These are phyloP conservation scores for Todiramphus saurophagus DNA, from an alignment of 2,113 vertebrate genomes.

Conservation along the genomic window DNA sequence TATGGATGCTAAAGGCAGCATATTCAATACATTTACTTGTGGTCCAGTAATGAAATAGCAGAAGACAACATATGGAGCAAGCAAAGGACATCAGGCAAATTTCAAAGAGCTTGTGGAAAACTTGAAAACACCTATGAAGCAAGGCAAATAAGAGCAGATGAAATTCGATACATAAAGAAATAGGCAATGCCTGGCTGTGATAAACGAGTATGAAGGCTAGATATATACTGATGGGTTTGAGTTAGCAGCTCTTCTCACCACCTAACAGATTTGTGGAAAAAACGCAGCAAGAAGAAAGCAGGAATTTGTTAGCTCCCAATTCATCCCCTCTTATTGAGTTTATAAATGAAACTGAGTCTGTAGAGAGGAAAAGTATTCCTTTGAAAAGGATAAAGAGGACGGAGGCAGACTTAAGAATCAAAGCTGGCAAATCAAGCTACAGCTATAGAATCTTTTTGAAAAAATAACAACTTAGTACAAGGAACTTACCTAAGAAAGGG, in stretches of 20 bases:
- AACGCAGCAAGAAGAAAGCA: background rate
- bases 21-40: background rate
- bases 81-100: background rate
- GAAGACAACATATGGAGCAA: background rate
- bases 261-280: background rate
- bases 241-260: background rate
- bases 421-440: background rate
- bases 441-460: background rate
- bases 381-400: conserved; percentile 19
- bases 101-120: background rate
- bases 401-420: conserved; percentile 7
- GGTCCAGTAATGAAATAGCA: background rate
- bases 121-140: background rate
- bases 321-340: background rate
- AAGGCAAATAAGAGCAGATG: background rate
- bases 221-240: background rate
- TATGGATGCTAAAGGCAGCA: background rate
- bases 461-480: background rate
- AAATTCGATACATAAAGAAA: background rate
- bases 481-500: background rate
- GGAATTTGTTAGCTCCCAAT: background rate
- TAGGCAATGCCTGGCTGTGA: background rate
- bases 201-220: background rate
- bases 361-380: background rate
- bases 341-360: conserved; percentile 33